phyloP scores from a whole-genome alignment of 2,888 invertebrate genomes.

The Eretmocerus hayati region DNA sequence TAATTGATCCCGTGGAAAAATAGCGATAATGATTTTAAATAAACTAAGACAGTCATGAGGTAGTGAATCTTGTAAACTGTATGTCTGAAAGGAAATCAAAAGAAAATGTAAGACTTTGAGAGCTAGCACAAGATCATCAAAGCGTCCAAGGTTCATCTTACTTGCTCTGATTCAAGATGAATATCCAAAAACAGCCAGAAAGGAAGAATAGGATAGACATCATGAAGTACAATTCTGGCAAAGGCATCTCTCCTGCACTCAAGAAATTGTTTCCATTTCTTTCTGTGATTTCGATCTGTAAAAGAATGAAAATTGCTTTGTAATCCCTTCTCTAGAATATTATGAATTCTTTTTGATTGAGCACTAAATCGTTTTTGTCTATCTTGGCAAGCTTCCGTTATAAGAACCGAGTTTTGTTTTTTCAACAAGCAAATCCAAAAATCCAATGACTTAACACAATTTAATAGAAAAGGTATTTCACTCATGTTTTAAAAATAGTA shows the following conservation, averaged over 20 bases:
- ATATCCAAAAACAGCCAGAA: slow-evolving; percentile 89
- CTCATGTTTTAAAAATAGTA: no score
- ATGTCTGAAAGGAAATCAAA: slow-evolving; percentile 54
- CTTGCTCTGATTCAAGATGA: slow-evolving; percentile 74
- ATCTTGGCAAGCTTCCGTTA: no score
- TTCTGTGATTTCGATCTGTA: slow-evolving; percentile 78
- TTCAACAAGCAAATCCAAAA: no score
- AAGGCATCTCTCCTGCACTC: slow-evolving; percentile 93
- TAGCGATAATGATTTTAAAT: slow-evolving; percentile 82
- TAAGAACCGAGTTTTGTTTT: no score
- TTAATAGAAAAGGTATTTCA: neutral
- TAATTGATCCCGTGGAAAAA: slow-evolving; percentile 93
- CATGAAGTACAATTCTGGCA: slow-evolving; percentile 86
- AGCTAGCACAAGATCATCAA: neutral
- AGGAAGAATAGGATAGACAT: slow-evolving; percentile 84
- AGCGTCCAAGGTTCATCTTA: slow-evolving; percentile 40
- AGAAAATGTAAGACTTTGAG: slow-evolving; percentile 14
- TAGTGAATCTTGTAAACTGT: slow-evolving; percentile 93
- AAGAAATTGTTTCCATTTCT: slow-evolving; percentile 79
- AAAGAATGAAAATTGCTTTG: no score
- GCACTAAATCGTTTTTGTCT: no score
- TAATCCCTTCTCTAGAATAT: no score
- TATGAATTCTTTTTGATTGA: no score
- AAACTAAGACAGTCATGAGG: slow-evolving; percentile 90
- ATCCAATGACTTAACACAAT: neutral